Evolutionary conservation across 1,140 invertebrate species (phyloP).

Genomic region (Lordiphosa clarofinis): DNA sequence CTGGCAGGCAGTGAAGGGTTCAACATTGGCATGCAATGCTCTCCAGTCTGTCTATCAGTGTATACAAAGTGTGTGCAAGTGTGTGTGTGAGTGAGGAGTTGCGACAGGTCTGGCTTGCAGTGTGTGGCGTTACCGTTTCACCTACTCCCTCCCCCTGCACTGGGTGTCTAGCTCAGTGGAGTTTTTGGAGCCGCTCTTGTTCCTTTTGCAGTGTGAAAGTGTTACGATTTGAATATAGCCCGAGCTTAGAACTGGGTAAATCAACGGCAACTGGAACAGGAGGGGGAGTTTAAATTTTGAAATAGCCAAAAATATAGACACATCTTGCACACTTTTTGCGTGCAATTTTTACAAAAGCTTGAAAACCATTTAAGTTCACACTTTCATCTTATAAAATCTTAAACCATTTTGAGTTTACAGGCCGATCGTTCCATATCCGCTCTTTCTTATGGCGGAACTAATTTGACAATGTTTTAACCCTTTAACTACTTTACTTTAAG

Average conservation of each 20-base stretch:
- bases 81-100: constrained; percentile 27
- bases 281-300: constrained; percentile 1
- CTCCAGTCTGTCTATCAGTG: constrained; percentile 13
- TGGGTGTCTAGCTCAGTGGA: constrained; percentile 25
- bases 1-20: constrained; percentile 38
- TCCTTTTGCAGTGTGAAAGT: constrained; percentile 68
- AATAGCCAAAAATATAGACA: not conserved
- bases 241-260: constrained; percentile 74
- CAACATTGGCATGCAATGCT: constrained; percentile 35
- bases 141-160: not conserved
- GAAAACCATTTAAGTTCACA: too few relatives aligned
- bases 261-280: constrained; percentile 21
- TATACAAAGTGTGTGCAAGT: constrained; percentile 4
- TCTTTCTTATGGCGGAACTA: too few relatives aligned
- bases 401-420: too few relatives aligned
- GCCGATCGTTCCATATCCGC: too few relatives aligned
- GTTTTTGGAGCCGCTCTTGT: constrained; percentile 4
- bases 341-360: too few relatives aligned
- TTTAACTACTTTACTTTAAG: too few relatives aligned
- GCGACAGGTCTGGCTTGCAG: constrained; percentile 46
- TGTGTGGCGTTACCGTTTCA: not conserved
- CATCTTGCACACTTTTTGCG: not conserved
- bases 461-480: too few relatives aligned
- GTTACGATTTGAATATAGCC: constrained; percentile 67
- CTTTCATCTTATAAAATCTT: too few relatives aligned